Base-by-base conservation (phyloP, 2,888 invertebrate genomes). In the Boloria euphrosyne region DNA sequence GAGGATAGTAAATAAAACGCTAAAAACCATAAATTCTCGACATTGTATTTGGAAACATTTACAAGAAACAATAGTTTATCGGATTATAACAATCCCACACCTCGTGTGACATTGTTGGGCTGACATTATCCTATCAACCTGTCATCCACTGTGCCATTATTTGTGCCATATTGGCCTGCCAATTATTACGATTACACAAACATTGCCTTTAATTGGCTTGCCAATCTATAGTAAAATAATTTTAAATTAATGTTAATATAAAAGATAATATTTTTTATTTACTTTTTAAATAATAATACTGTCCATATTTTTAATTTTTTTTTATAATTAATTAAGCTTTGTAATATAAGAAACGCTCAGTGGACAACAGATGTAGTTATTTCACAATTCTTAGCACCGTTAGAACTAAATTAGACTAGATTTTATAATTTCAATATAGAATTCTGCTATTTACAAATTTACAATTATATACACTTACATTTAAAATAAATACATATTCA, bases 351-450 rank as follows among this genome's bases (percentile, higher is more conserved):
- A 38, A 38, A 10, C 18, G 22, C 13, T n/a, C 57, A 46, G 46
- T 46, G 57, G 57, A 57, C 22, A 57, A 57, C 59, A 59, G 59
- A 17, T 47, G 6, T 7, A 10, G 47, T 22, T 22, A 14, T 7
- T 84, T 76, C 90, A 90, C 90, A 90, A 79, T 85, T 81, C 91
- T 91, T 90, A 92, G 91, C 91, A 92, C 91, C 91, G 84, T 89
- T 90, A 91, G 83, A 85, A 80, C 90, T 91, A 91, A 89, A 79
- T 90, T 87, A 91, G 91, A 92, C 91, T 92, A 92, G 91, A 91
- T 76, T 82, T 82, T 81, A 67, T 69, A 82, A 80, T 81, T 83
- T 84, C 77, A 75, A 81, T 78, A 80, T 76, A 77, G 67, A 74
- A 76, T 76, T 75, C 46, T 68, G 72, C 66, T 86, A 85, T 86